These are phyloP conservation scores for Ophiothrix spiculata DNA, from an alignment of 35 echinoderm and acorn worm species.

Conservation along the genomic window DNA sequence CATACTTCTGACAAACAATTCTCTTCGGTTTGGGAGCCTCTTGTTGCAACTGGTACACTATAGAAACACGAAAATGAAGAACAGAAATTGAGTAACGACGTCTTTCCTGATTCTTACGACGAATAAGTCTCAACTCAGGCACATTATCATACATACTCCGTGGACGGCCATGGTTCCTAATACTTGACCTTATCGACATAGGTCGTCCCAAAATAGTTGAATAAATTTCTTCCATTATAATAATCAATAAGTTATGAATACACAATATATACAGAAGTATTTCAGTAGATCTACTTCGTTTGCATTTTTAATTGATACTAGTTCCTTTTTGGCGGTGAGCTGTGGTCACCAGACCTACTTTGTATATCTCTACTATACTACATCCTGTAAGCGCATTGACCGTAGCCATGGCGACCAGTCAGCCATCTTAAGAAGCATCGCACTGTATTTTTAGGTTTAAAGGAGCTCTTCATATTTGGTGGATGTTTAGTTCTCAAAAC, in stretches of 20 bases:
- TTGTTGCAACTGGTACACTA: constrained; percentile 66
- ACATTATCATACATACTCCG: constrained; percentile 3
- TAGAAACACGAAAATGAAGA: constrained; percentile 28
- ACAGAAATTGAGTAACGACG: constrained; percentile 4
- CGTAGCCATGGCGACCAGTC: neutral
- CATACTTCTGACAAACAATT: constrained; percentile 39
- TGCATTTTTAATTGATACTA: neutral
- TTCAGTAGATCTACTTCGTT: neutral
- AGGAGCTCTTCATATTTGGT: neutral
- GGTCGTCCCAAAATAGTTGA: neutral
- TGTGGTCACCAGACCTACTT: neutral
- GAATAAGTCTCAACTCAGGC: neutral
- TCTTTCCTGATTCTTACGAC: neutral
- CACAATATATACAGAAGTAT: neutral
- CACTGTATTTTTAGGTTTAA: neutral
- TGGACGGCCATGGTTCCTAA: neutral
- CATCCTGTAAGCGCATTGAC: neutral
- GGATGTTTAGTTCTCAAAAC: no score
- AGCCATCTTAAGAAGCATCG: neutral
- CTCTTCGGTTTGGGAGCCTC: constrained; percentile 62
- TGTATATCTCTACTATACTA: neutral
- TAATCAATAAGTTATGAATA: neutral
- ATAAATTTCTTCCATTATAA: constrained; percentile 6
- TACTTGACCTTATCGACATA: neutral
- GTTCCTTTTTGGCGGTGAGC: neutral